phyloP scores from a whole-genome alignment of 2,888 invertebrate species.

The Aleiodes testaceus region DNA sequence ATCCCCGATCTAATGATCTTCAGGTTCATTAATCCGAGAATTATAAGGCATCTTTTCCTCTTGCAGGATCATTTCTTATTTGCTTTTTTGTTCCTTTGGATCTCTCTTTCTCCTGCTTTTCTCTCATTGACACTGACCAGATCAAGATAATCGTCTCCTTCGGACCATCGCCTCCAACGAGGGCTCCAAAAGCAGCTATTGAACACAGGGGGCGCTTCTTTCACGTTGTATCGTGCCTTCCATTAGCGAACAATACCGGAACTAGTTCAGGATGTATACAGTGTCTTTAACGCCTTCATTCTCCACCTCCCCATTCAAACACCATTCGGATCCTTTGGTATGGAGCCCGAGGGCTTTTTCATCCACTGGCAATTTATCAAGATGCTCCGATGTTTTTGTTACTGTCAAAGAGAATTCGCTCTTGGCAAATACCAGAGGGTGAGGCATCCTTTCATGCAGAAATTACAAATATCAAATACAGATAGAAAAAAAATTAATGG shows the following conservation, averaged over 20 bases:
- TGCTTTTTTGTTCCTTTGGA: slow-evolving; percentile 14
- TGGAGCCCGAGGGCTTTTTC: slow-evolving; percentile 33
- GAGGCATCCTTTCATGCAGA: neutral
- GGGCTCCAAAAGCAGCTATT: slow-evolving; percentile 46
- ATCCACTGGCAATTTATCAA: slow-evolving; percentile 65
- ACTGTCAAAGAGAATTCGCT: slow-evolving; percentile 58
- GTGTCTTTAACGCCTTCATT: slow-evolving; percentile 66
- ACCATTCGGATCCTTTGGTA: too few species aligned
- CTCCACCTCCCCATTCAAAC: slow-evolving; percentile 39
- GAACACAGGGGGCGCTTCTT: slow-evolving; percentile 48
- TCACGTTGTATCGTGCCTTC: slow-evolving; percentile 66
- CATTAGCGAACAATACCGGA: slow-evolving; percentile 72
- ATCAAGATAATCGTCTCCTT: slow-evolving; percentile 68
- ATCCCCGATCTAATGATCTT: neutral
- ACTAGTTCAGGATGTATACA: slow-evolving; percentile 69
- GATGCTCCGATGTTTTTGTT: slow-evolving; percentile 63
- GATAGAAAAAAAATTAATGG: too few species aligned
- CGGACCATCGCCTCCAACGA: slow-evolving; percentile 58
- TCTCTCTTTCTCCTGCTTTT: slow-evolving; percentile 52
- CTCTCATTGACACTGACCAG: slow-evolving; percentile 66
- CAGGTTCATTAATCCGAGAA: slow-evolving; percentile 4
- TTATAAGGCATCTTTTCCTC: neutral
- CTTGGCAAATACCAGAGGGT: slow-evolving; percentile 14
- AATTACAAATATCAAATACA: neutral
- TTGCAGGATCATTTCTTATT: neutral